Evolutionary conservation across 1,140 invertebrate species (phyloP).

Genomic region (Linepithema humile): DNA sequence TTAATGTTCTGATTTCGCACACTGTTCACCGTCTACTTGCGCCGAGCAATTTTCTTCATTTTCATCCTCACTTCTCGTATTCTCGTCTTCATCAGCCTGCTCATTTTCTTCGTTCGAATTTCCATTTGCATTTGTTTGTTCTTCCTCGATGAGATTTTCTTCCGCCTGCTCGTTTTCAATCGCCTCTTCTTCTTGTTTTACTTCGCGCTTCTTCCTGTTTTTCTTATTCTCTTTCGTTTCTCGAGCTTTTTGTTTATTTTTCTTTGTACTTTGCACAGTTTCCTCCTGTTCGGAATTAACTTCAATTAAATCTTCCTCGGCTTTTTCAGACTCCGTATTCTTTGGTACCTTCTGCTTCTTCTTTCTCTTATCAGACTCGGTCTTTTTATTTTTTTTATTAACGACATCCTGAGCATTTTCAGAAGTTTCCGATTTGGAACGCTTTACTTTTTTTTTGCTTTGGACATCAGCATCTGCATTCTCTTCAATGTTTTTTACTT

Average conservation of each 20-base stretch:
- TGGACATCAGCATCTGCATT: background rate
- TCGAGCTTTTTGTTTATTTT: background rate
- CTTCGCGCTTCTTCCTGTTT: constrained; percentile 33
- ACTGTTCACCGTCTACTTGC: background rate
- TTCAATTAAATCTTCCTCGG: background rate
- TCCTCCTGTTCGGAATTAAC: background rate
- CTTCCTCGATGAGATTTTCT: background rate
- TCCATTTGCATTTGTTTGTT: background rate
- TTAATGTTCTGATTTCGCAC: background rate
- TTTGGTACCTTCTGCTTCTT: background rate
- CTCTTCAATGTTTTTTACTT: background rate
- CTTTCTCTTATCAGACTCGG: constrained; percentile 48
- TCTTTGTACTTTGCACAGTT: background rate
- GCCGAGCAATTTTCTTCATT: background rate
- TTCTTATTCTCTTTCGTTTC: constrained; percentile 19
- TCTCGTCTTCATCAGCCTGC: background rate
- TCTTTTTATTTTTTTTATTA: constrained; percentile 2
- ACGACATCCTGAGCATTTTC: background rate
- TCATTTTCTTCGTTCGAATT: background rate
- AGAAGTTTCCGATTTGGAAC: background rate
- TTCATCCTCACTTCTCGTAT: background rate
- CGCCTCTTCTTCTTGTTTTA: constrained; percentile 8
- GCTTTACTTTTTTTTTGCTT: background rate
- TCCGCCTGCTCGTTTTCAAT: background rate
- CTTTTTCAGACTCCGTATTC: background rate